phyloP scores from a whole-genome alignment of 1,140 invertebrate genomes.

The Lepidurus apus region DNA sequence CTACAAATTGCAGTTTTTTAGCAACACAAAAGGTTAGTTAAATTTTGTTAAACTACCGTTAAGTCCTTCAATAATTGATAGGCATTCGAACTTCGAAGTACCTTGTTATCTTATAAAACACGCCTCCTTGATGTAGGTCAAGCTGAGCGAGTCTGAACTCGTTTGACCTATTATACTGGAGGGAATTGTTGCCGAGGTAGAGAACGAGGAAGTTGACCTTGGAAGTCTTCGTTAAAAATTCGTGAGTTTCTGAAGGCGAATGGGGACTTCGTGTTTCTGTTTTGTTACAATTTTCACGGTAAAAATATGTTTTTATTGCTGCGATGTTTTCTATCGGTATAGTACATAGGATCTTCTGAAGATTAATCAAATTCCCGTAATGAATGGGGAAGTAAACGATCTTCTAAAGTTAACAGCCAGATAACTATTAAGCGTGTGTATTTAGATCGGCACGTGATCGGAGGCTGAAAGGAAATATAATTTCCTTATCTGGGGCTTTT shows the following conservation, averaged over 20 bases:
- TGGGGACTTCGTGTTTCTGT: background rate
- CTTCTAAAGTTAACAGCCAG: too few species aligned
- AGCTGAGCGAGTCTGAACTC: background rate
- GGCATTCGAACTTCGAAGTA: background rate
- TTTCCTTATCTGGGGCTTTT: too few species aligned
- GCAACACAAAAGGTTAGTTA: background rate
- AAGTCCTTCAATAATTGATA: background rate
- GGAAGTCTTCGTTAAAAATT: background rate
- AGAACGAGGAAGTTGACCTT: background rate
- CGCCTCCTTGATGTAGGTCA: conserved; percentile 3
- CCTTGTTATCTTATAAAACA: background rate
- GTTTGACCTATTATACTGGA: background rate
- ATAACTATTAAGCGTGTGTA: too few species aligned
- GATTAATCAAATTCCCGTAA: too few species aligned
- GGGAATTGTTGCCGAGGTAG: background rate
- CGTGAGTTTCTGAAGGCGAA: background rate
- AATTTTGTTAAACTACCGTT: background rate
- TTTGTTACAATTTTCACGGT: background rate
- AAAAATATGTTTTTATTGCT: background rate
- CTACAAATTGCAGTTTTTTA: background rate
- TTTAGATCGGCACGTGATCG: too few species aligned
- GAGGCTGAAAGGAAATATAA: too few species aligned
- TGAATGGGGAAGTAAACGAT: too few species aligned
- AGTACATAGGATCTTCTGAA: too few species aligned
- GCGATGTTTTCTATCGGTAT: too few species aligned